Base-by-base conservation (phyloP, 1,140 invertebrate genomes). In the Atta texana region DNA sequence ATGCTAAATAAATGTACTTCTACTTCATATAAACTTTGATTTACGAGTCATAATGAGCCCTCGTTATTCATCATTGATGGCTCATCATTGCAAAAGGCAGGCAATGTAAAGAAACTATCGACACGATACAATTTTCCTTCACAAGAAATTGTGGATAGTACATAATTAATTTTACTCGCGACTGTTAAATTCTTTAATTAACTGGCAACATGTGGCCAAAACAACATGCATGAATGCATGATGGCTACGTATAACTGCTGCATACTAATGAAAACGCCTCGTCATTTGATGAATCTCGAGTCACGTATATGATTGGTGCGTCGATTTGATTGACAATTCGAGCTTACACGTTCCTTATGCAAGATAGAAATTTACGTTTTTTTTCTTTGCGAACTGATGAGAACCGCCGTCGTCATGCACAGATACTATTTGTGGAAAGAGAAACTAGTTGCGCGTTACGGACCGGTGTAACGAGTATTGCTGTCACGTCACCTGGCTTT, bases 381-480 rank as follows among this genome's bases (percentile, higher is more conserved):
- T 53, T 61, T 75, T 84, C 61, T 63, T 28, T 24, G 51, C 72
- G n/a, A n/a, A 34, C 1, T 18, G n/a, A 31, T 55, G 74, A 21
- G 28, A 66, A 76, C 28, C 5, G 44, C 31, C 49, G 21, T 69
- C 84, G 74, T n/a, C 24, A 34, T n/a, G 44, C 57, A 44, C 24
- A 31, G 68, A 74, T 57, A 64, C 84, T 84, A 87, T 74, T 64
- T 63, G 28, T 49, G 85, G 63, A 28, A 85, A 89, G 68, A 24
- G 24, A 24, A 24, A 59, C 53, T 44, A 51, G 59, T 18, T n/a
- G 68, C 71, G 51, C 49, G 75, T 63, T 31, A 1, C 39, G 16
- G 49, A 74, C 78, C 59, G 85, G 78, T 86, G 69, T 81, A 81
- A 86, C 77, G 31, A 86, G 85, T 85, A 75, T 24, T 66, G 61